Conservation (phyloP, 2,113 vertebrate genomes). For the Xiphias gladius region DNA sequence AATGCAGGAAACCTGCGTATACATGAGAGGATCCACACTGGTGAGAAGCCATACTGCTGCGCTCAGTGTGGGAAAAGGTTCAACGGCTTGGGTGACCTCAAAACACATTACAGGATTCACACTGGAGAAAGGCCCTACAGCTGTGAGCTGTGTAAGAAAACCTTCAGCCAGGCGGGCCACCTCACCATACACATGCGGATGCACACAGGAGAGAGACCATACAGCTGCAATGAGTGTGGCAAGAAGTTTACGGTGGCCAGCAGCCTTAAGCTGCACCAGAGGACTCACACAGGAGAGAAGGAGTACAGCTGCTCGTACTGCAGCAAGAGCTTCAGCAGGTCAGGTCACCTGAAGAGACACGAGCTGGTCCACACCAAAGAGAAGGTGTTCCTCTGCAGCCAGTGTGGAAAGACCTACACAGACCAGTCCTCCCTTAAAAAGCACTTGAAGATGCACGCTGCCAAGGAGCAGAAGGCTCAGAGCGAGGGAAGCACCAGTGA, state of each 20-base stretch:
- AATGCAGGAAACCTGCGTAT: conserved; percentile 81
- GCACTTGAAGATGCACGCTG: conserved; percentile 72
- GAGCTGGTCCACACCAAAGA: conserved; percentile 83
- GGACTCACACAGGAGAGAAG: conserved; percentile 84
- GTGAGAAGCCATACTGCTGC: conserved; percentile 83
- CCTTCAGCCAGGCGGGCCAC: conserved; percentile 84
- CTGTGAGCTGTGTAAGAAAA: conserved; percentile 83
- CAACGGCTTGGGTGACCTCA: conserved; percentile 80
- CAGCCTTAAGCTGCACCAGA: conserved; percentile 84
- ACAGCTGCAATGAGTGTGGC: conserved; percentile 79
- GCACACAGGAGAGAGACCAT: conserved; percentile 84
- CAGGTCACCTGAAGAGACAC: conserved; percentile 82
- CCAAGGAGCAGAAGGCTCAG: conserved; percentile 41
- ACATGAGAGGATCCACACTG: conserved; percentile 83
- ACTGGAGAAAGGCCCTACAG: conserved; percentile 84
- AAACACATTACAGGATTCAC: conserved; percentile 83
- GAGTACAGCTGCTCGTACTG: conserved; percentile 80
- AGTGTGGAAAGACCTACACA: conserved; percentile 72
- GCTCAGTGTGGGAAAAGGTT: conserved; percentile 83
- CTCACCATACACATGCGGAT: conserved; percentile 85
- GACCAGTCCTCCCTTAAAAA: conserved; percentile 77
- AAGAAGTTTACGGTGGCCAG: conserved; percentile 84
- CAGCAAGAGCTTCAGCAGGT: conserved; percentile 82
- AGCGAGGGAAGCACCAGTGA: conserved; percentile 34
- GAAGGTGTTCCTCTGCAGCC: conserved; percentile 67